Conservation (phyloP, 2,113 vertebrate species). For the Redunca redunca region DNA sequence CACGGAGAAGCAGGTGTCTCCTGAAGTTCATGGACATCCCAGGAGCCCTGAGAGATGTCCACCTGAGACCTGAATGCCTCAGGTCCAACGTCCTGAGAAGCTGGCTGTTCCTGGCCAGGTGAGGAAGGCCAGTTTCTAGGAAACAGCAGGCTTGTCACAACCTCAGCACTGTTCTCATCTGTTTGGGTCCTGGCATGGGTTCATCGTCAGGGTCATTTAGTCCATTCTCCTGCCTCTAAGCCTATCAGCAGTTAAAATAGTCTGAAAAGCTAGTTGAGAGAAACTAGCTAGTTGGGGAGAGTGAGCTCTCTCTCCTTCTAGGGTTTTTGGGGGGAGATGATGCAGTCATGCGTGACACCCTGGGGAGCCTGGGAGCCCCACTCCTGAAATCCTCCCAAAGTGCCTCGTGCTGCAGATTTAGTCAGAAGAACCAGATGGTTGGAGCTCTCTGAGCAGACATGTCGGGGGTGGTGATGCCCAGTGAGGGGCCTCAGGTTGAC, state of each 20-base stretch:
- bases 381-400: not conserved
- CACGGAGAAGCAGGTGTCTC: not conserved
- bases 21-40: not conserved
- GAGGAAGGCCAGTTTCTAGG: not conserved
- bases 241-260: not conserved
- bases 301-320: not conserved
- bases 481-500: not conserved
- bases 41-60: not conserved
- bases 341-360: not conserved
- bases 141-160: not conserved
- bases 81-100: not conserved
- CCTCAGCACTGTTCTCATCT: not conserved
- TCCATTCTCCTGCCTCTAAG: not conserved
- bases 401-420: not conserved
- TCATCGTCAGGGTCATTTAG: not conserved
- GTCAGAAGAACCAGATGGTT: not conserved
- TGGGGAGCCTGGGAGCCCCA: not conserved
- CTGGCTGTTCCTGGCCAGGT: not conserved
- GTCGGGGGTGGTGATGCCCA: rapidly evolving
- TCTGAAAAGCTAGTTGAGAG: not conserved
- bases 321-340: not conserved
- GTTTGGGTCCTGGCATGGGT: not conserved
- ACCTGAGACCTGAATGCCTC: not conserved
- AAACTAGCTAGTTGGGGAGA: not conserved
- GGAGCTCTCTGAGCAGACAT: not conserved